These are phyloP conservation scores for Drosophila austrosaltans DNA, from an alignment of 2,888 invertebrate genomes.

Conservation along the genomic window DNA sequence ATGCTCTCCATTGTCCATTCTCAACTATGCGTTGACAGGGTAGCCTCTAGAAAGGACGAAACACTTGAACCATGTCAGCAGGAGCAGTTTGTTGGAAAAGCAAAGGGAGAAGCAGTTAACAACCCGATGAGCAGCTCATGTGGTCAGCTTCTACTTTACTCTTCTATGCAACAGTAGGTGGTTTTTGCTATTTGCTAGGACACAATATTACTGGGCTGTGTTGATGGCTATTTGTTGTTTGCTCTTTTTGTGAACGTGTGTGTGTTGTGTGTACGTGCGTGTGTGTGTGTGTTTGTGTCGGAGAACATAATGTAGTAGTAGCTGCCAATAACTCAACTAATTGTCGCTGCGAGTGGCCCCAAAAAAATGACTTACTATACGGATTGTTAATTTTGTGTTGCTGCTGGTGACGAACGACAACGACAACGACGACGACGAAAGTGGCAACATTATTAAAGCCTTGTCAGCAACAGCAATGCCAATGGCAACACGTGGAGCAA, in stretches of 20 bases:
- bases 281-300: neutral
- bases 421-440: slow-evolving; percentile 22
- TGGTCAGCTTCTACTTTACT: slow-evolving; percentile 17
- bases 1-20: slow-evolving; percentile 30
- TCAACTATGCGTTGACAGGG: slow-evolving; percentile 42
- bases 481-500: slow-evolving; percentile 57
- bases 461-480: slow-evolving; percentile 35
- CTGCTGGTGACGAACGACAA: slow-evolving; percentile 31
- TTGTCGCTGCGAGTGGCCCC: slow-evolving; percentile 31
- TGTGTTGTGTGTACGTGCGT: neutral
- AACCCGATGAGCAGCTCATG: slow-evolving; percentile 51
- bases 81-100: neutral
- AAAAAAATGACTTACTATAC: slow-evolving; percentile 46
- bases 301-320: neutral
- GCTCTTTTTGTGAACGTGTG: slow-evolving; percentile 12
- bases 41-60: slow-evolving; percentile 47
- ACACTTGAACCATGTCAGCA: slow-evolving; percentile 9
- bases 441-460: slow-evolving; percentile 40
- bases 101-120: slow-evolving; percentile 39
- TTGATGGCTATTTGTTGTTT: slow-evolving; percentile 31
- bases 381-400: slow-evolving; percentile 46
- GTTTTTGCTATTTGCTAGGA: slow-evolving; percentile 32
- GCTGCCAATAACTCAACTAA: slow-evolving; percentile 54
- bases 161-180: slow-evolving; percentile 23
- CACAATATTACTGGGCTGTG: slow-evolving; percentile 25